Conservation (phyloP, 2,797 vertebrate species). For the Fistularia commersonii region DNA sequence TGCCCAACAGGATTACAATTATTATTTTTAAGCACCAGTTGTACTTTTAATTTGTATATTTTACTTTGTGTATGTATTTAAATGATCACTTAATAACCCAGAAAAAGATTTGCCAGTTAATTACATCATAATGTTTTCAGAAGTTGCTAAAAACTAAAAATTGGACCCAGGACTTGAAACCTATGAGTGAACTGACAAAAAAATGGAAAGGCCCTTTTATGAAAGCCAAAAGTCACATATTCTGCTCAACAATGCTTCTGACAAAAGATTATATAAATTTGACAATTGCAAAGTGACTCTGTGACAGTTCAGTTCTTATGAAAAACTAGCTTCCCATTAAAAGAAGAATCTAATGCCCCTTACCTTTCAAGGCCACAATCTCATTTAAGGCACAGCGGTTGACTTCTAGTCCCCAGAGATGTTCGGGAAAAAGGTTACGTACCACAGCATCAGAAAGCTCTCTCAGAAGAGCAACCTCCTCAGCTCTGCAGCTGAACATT, state of each 20-base stretch:
- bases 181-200: neutral
- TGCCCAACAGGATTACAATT: too few species aligned
- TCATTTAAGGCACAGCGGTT: constrained; percentile 74
- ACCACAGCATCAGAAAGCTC: constrained; percentile 69
- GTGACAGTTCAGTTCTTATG: constrained; percentile 34
- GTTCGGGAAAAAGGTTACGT: constrained; percentile 69
- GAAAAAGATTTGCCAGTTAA: too few species aligned
- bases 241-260: constrained; percentile 27
- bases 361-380: constrained; percentile 77
- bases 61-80: too few species aligned
- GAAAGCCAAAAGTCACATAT: neutral
- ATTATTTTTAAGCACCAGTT: too few species aligned
- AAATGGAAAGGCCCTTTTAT: neutral
- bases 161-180: neutral
- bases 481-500: constrained; percentile 60
- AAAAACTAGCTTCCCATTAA: constrained; percentile 4
- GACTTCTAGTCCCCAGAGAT: constrained; percentile 63
- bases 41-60: too few species aligned
- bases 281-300: constrained; percentile 26
- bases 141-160: neutral
- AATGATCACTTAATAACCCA: too few species aligned
- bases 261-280: constrained; percentile 45
- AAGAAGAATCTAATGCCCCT: constrained; percentile 40
- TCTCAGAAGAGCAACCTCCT: constrained; percentile 70
- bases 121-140: too few species aligned